Base-by-base conservation (phyloP, 2,888 invertebrate species). In the Reticulitermes lucifugus region DNA sequence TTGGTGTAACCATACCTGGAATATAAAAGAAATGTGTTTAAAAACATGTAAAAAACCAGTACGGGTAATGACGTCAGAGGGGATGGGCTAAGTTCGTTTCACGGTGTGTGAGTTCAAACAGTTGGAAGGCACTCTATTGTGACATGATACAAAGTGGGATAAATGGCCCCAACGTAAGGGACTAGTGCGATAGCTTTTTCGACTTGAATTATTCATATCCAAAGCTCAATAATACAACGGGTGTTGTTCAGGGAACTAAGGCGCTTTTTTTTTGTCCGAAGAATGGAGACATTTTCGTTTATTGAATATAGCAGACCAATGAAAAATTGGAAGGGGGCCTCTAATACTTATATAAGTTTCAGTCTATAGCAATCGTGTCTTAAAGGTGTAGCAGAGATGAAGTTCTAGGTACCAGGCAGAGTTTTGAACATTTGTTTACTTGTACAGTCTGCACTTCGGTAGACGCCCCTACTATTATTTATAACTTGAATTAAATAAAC, bases 21-120 rank as follows among this genome's bases (percentile, higher is more conserved):
- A 73, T 29, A 21, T 7, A 41, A 29, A 73, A 73, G 41, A 41
- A 73, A 73, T 73, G 41, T 25, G 65, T 65, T 35, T n/a, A 65
- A n/a, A 65, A 25, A 65, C 25, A 25, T 25, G 12, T 25, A 65
- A n/a, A 65, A n/a, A 25, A 14, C 65, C 65, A 65, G 25, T 9
- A 65, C 2, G 18, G 70, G 5, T n/a, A 9, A 70, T 70, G 25
- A 29, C 25, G 70, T 25, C 70, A 25, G 10, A 9, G 77, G 79
- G 35, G 51, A 35, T 29, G 35, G 70, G 29, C 60, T 77, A 84
- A 77, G 70, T 84, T 79, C 70, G 79, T 70, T 85, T 85, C 83
- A 83, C 85, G 83, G 83, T 55, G 46, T 79, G 65, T 51, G 83
- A 60, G 79, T 70, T 79, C 35, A 51, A 85, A 85, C 85, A 85